A percentile compares a stretch with the other conserved stretches of the same genome.
These are phyloP conservation scores for Pelecanoides urinatrix DNA, from an alignment of 2,113 vertebrate species.

Conservation along the genomic window DNA sequence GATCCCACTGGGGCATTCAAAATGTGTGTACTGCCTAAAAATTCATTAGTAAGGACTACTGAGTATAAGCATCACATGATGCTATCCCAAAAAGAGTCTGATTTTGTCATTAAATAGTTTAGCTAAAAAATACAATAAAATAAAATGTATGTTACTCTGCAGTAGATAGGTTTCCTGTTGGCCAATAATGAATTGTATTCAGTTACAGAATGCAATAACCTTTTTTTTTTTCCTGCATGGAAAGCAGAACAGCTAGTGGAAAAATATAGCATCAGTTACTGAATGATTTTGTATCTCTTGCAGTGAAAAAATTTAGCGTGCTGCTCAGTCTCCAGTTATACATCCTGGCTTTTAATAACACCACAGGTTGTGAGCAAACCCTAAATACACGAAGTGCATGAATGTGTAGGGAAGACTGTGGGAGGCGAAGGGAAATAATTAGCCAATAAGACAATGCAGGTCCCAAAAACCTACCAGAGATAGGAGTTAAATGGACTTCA, in stretches of 20 bases:
- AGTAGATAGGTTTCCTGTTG: not conserved
- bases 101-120: conserved; percentile 76
- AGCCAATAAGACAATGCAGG: not conserved
- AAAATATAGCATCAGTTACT: not conserved
- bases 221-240: not conserved
- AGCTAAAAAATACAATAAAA: conserved; percentile 66
- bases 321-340: not conserved
- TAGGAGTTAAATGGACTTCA: not conserved
- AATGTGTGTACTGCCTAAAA: conserved; percentile 52
- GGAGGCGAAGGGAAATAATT: not conserved
- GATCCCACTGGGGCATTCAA: conserved; percentile 60
- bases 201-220: not conserved
- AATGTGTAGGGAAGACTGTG: not conserved
- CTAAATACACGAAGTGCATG: not conserved
- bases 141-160: conserved; percentile 22
- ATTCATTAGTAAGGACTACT: conserved; percentile 71
- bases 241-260: not conserved
- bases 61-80: conserved; percentile 69
- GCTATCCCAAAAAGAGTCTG: conserved; percentile 41
- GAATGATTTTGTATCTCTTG: not conserved
- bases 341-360: not conserved
- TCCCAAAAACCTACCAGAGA: not conserved
- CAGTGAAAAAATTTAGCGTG: not conserved
- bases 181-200: conserved; percentile 11
- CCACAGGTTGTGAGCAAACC: not conserved